phyloP scores from a whole-genome alignment of 2,113 vertebrate genomes.

The Lagenorhynchus albirostris region DNA sequence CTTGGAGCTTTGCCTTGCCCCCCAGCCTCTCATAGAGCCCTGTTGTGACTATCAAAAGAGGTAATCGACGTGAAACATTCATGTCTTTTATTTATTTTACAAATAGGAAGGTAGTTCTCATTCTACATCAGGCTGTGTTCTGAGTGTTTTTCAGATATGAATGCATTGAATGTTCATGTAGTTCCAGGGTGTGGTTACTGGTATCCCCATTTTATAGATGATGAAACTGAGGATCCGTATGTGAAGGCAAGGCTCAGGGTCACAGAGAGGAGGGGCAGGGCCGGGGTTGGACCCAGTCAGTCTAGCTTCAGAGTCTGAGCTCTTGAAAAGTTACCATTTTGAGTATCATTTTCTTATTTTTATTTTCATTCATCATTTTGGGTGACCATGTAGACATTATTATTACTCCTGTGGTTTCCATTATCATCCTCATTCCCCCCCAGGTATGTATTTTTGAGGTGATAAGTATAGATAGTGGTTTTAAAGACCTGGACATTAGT shows the following conservation, averaged over 20 bases:
- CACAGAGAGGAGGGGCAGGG: not conserved
- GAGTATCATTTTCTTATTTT: not conserved
- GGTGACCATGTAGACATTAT: not conserved
- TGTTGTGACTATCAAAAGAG: not conserved
- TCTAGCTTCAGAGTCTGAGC: not conserved
- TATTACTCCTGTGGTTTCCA: not conserved
- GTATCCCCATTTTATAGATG: not conserved
- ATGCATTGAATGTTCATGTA: not conserved
- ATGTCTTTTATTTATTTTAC: not conserved
- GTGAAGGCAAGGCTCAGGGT: not conserved
- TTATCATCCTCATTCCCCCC: not conserved
- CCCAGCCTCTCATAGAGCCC: not conserved
- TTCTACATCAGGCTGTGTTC: not conserved
- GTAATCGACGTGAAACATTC: not conserved
- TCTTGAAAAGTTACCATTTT: not conserved
- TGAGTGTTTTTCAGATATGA: not conserved
- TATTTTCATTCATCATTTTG: not conserved
- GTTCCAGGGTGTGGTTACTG: not conserved
- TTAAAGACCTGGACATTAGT: not conserved
- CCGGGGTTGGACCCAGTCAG: not conserved
- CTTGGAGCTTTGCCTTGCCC: not conserved
- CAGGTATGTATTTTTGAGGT: not conserved
- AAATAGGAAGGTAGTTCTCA: not conserved
- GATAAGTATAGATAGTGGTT: not conserved
- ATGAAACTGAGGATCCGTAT: not conserved